phyloP scores from a whole-genome alignment of 2,113 vertebrate genomes.

The Lamprologus lemairii region DNA sequence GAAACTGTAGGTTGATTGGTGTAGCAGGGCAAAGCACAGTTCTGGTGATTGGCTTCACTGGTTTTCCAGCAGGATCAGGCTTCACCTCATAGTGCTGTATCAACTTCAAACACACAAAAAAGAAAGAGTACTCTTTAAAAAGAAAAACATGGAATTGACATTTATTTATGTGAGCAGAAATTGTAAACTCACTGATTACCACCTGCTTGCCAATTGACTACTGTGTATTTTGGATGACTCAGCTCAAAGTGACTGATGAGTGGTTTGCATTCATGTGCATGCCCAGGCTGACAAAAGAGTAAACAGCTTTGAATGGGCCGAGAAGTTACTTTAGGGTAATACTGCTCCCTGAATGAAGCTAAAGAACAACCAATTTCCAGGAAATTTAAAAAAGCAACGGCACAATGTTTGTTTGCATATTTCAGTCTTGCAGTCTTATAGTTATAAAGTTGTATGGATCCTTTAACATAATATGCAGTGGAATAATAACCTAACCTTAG shows the following conservation, averaged over 20 bases:
- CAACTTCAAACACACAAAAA: constrained; percentile 45
- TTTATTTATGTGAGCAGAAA: not conserved
- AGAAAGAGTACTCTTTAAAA: not conserved
- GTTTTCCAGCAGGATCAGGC: constrained; percentile 61
- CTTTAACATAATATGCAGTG: not conserved
- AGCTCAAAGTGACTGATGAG: not conserved
- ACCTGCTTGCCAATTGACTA: not conserved
- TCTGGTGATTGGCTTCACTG: constrained; percentile 64
- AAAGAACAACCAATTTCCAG: not conserved
- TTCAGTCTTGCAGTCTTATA: not conserved
- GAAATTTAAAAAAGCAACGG: not conserved
- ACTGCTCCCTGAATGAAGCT: not conserved
- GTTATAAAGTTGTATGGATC: not conserved
- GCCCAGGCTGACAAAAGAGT: not conserved
- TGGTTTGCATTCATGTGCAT: not conserved
- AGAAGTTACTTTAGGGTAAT: not conserved
- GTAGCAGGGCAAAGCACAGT: constrained; percentile 64
- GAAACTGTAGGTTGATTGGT: constrained; percentile 71
- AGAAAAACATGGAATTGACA: not conserved
- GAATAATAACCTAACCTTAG: not conserved
- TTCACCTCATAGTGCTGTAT: constrained; percentile 67
- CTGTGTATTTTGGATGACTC: not conserved
- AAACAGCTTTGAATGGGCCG: not conserved
- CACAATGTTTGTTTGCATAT: not conserved
- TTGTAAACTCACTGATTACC: not conserved